These are phyloP conservation scores for Trematomus loennbergii DNA, from an alignment of 2,113 vertebrate genomes.

Conservation along the genomic window DNA sequence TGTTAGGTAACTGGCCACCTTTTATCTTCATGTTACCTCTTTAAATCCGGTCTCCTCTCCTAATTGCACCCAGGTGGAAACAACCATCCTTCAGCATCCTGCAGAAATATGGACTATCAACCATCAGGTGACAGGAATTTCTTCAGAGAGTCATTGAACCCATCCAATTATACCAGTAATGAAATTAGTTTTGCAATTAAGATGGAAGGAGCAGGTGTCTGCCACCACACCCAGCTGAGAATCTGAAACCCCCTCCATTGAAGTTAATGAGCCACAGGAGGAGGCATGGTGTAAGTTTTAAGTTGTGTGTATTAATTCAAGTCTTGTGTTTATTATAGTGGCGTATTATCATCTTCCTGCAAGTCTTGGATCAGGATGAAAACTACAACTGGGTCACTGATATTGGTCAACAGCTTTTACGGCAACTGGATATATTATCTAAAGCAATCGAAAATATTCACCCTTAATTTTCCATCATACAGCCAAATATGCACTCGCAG, in stretches of 20 bases:
- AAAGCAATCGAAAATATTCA: neutral
- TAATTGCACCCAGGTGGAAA: constrained; percentile 26
- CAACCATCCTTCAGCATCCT: constrained; percentile 37
- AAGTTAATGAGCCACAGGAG: constrained; percentile 43
- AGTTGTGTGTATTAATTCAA: constrained; percentile 18
- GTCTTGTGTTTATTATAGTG: neutral
- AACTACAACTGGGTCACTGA: neutral
- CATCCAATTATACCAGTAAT: constrained; percentile 69
- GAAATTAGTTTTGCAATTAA: constrained; percentile 62
- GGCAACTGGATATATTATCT: neutral
- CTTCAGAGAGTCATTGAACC: constrained; percentile 55
- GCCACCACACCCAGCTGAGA: constrained; percentile 36
- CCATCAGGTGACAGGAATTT: constrained; percentile 43
- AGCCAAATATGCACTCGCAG: neutral
- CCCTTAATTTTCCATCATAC: neutral
- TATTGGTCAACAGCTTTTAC: neutral
- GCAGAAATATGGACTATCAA: constrained; percentile 30
- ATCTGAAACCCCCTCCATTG: constrained; percentile 6
- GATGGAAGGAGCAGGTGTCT: constrained; percentile 59
- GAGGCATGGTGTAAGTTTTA: constrained; percentile 3
- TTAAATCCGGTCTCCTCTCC: constrained; percentile 9
- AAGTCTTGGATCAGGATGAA: too few relatives aligned
- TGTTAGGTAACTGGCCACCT: neutral
- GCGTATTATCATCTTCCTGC: neutral
- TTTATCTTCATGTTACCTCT: constrained; percentile 8